Evolutionary conservation across 2,888 invertebrate species (phyloP), one percentile per base, ranked within the genome.

Genomic region (Alloplasta piceator): DNA sequence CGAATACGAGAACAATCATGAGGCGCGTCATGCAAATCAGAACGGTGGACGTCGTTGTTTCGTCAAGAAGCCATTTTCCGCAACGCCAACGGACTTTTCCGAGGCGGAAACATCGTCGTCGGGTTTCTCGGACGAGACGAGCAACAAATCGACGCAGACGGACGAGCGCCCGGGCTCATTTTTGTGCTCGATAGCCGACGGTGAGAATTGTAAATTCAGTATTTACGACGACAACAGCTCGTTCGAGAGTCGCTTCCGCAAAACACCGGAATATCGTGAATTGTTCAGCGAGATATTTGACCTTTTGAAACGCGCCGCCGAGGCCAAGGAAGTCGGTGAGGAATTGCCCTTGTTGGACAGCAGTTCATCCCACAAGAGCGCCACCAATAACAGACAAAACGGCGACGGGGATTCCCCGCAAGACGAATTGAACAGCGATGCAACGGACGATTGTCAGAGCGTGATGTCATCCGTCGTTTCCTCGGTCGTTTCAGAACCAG

Each of bases 41-140:
- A 83, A 78, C 5, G 68, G 63, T n/a, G 77, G 78, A 10, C 78
- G 72, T 66, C 72, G 74, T 12, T 70, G 74, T 41, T 78, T 80
- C 43, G 80, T 71, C 4, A 91, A 90, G 78, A 91, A 89, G 82
- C 86, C 85, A 58, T 90, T 90, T 87, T 95, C 96, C 10, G 95
- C 95, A 84, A 96, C 97, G 0, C 96, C 97, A 0, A 95, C 95
- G 0, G 97, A 97, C 91, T 97, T 97, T 88, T 97, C 97, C 0
- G 97, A 97, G 91, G 96, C 97, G 0, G 97, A 97, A 91, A 97
- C 97, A 0, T 96, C 96, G 26, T 97, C 97, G 12, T 97, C 97
- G 0, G 97, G 96, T 7, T 97, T 96, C 90, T 95, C 96, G 0
- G 97, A 97, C 88, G 97, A 97, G 91, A 97, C 96, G 0, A 95